Conservation (phyloP, 2,797 vertebrate species). For the Phaenicophaeus curvirostris region DNA sequence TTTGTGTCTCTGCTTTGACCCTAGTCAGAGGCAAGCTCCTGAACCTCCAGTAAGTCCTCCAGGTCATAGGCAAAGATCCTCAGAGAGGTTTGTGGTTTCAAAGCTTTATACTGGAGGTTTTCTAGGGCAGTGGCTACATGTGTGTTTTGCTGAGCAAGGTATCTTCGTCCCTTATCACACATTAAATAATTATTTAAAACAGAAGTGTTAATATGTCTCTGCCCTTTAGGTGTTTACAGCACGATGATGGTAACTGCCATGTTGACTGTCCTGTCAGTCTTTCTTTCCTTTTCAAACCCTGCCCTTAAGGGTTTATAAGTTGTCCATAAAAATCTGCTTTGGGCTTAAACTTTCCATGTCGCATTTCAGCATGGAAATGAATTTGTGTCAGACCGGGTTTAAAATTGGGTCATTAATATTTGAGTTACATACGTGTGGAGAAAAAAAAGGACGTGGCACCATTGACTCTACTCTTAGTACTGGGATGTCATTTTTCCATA, state of each 20-base stretch:
- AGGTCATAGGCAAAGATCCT: background rate
- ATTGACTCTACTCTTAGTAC: background rate
- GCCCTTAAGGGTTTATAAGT: background rate
- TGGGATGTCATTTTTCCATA: background rate
- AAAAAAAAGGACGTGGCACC: background rate
- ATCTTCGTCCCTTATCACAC: background rate
- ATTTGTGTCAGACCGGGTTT: conserved; percentile 38
- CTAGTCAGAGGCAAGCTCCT: background rate
- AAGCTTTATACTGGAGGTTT: background rate
- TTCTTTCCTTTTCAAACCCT: background rate
- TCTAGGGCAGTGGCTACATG: background rate
- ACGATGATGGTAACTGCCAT: background rate
- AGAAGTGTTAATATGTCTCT: background rate
- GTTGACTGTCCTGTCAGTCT: background rate
- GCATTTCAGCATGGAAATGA: conserved; percentile 20
- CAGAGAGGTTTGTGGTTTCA: background rate
- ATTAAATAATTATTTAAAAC: background rate
- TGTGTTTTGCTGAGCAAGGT: background rate
- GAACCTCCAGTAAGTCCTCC: background rate
- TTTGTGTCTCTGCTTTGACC: background rate
- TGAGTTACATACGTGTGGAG: background rate
- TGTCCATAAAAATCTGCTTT: conserved; percentile 19
- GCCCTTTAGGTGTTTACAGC: background rate
- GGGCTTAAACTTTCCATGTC: background rate
- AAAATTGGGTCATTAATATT: conserved; percentile 43